Base-by-base conservation (phyloP, 1,140 invertebrate species). In the Rhynchophorus ferrugineus region DNA sequence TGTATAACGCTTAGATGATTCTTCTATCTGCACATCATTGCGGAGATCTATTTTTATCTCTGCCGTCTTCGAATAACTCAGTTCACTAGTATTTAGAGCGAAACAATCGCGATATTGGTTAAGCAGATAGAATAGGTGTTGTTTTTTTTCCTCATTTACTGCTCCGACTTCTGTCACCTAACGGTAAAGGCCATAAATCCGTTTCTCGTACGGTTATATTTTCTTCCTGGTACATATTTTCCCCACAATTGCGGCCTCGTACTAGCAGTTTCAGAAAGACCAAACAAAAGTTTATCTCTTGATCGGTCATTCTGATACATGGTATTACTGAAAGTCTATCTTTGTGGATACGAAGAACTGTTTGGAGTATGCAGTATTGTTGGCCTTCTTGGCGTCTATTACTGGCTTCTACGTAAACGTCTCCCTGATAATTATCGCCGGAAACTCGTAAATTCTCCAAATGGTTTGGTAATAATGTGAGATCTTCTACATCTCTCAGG, bases 321-420 rank as follows among this genome's bases (percentile, higher is more conserved):
- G 47, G 38, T 24, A 49, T 1, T 3, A 24, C 21, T 13, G 47
- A 24, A 1, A 1, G 11, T 34, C 29, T 1, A 14, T 18, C 38
- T 24, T 39, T 41, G 1, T 39, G 3, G 5, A 42, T 7, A 11
- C 6, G 1, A 1, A 58, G 44, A 41, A 69, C 44, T 44, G 53
- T 62, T 17, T 57, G 50, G 41, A 64, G 62, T 49, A 61, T 61
- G 48, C 59, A 55, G 48, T 65, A 62, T 29, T 69, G 46, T 35
- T 43, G 51, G 44, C 66, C 61, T 44, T 66, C 55, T 56, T 71
- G 44, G 37, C 61, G 61, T 46, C 67, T 49, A 36, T 70, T 60
- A 56, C 67, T 70, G 56, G 61, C 44, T 24, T 54, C 44, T 3
- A 48, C 19, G 8, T 24, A 47, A 3, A 54, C 1, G 17, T 54